Evolutionary conservation across 2,113 vertebrate species (phyloP), one percentile per base, ranked within the genome.

Genomic region (Phalacrocorax carbo): DNA sequence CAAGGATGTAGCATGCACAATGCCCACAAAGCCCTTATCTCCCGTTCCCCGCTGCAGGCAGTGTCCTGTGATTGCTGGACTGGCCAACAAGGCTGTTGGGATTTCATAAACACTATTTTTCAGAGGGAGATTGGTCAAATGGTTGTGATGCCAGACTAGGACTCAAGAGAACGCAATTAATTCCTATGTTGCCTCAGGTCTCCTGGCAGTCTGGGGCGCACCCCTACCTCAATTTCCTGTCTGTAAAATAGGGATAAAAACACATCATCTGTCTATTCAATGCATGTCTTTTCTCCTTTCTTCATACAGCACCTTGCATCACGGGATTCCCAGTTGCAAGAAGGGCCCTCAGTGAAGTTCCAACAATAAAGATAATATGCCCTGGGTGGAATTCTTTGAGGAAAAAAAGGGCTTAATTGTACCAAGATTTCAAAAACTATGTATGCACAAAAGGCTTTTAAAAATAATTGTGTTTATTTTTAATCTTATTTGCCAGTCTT

Each of bases 391-490:
- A 68, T 75, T 91, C 30, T 96, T 93, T 69, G 65, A 82, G 57
- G 68, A 78, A 83, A 83, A 84, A 77, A 40, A n/a, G n/a, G 16
- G 61, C 16, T 96, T 93, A 89, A 75, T 88, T 94, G 42, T 40
- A 68, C 48, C 27, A 55, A 88, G 54, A 42, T 82, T 94, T 95
- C 66, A 86, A 85, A 96, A 93, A 54, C 55, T 81, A 57, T 71
- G 62, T 91, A 88, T 87, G 87, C 88, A 92, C 78, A 92, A 92
- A 94, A 77, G 68, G 14, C 42, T 94, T 96, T 96, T 96, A 91
- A 96, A 97, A 97, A 96, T 90, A 95, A 97, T 93, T 93, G 91
- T 96, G 92, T 96, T 97, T 96, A 84, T 93, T 97, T 97, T 97
- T 95, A 96, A 95, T 84, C 82, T 95, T 95, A 96, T 96, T 95